phyloP scores from a whole-genome alignment of 1,140 invertebrate genomes.

The Dreissena polymorpha region DNA sequence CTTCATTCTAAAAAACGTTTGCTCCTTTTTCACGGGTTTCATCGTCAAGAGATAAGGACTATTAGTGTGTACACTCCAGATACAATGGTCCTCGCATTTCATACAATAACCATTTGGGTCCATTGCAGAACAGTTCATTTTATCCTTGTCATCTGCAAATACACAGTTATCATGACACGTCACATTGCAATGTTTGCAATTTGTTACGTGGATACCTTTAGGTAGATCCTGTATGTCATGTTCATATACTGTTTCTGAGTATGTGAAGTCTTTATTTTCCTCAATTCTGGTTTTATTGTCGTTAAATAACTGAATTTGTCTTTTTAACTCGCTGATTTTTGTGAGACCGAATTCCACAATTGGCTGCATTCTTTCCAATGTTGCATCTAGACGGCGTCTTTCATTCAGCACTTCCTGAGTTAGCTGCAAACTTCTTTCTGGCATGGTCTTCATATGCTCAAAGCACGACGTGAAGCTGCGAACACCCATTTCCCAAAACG shows the following conservation, averaged over 20 bases:
- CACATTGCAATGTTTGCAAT: slow-evolving; percentile 45
- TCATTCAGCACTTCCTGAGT: slow-evolving; percentile 33
- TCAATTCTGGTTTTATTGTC: slow-evolving; percentile 38
- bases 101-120: slow-evolving; percentile 8
- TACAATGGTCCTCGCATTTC: slow-evolving; percentile 9
- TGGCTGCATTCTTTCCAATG: slow-evolving; percentile 1
- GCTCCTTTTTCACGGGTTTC: background rate
- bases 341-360: slow-evolving; percentile 9
- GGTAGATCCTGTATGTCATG: background rate
- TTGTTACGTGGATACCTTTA: slow-evolving; percentile 44
- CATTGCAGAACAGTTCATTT: background rate
- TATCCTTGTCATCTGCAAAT: background rate
- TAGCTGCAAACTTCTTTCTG: slow-evolving; percentile 25
- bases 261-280: slow-evolving; percentile 46
- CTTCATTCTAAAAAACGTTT: slow-evolving; percentile 2
- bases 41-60: slow-evolving; percentile 9
- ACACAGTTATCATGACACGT: slow-evolving; percentile 52
- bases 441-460: background rate
- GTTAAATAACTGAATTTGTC: background rate
- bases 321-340: slow-evolving; percentile 8
- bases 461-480: slow-evolving; percentile 11
- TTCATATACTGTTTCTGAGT: background rate
- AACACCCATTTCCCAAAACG: slow-evolving; percentile 33
- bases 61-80: slow-evolving; percentile 27
- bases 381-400: slow-evolving; percentile 11